Evolutionary conservation across 2,797 vertebrate genomes (phyloP), one percentile per base, ranked within the genome.

Genomic region (Cossypha dichroa): DNA sequence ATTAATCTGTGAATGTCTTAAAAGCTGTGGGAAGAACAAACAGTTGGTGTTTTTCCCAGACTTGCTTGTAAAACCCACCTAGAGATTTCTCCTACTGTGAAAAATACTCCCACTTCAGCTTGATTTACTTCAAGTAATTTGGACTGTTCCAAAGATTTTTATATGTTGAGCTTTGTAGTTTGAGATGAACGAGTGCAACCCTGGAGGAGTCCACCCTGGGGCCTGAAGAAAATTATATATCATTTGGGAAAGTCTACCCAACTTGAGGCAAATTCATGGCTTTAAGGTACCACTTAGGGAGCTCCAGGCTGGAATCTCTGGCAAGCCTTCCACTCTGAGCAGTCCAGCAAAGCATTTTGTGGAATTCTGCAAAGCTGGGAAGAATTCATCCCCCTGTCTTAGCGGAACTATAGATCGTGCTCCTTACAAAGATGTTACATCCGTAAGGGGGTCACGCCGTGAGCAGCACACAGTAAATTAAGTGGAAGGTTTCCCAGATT

Each of bases 21-120:
- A 93, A 95, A 90, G 85, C 93, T 94, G 87, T 94, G 96, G 90
- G 79, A 96, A 96, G 96, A 95, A 90, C 95, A 96, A 96, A 96
- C 95, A 92, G 85, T 93, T 96, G 94, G 78, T 96, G 82, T 88
- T 96, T 95, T 96, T 94, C 95, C 94, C 94, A 94, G 91, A 95
- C 89, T 93, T 72, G 82, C 92, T 95, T 95, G 89, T 95, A 94
- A 95, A 96, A 94, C 92, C 89, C 93, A 94, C 95, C 94, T 95
- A 95, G 91, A 94, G 87, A 78, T 91, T 95, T 93, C 91, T 93
- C 94, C 93, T 88, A 90, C 90, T 94, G 93, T 94, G 94, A 96
- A 91, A 95, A 96, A 93, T 88, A 67, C 78, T 96, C 86, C 94
- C 70, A 26, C 64, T 86, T 59, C 74, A 54, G 49, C 46, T 91